phyloP scores from a whole-genome alignment of 2,113 vertebrate genomes.

The Panthera leo region DNA sequence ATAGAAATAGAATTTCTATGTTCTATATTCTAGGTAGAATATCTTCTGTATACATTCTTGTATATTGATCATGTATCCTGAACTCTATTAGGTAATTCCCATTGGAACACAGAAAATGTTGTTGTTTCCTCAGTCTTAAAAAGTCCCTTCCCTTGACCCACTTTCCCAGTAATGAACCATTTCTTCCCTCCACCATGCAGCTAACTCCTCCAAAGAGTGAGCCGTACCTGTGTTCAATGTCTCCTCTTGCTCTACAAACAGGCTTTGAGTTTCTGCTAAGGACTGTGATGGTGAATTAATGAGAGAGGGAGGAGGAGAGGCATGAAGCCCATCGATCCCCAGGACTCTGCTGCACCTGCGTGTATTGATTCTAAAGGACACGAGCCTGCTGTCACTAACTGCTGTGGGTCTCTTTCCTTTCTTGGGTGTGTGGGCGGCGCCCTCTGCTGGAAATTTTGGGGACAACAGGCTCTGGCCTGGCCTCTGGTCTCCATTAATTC shows the following conservation, averaged over 20 bases:
- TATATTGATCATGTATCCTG: neutral
- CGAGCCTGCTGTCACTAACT: neutral
- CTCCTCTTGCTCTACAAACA: neutral
- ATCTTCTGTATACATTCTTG: neutral
- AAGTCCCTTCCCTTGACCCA: neutral
- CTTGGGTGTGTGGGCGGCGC: neutral
- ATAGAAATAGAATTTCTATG: neutral
- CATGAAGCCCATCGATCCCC: neutral
- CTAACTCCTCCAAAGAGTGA: neutral
- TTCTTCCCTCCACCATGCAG: neutral
- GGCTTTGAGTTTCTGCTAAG: neutral
- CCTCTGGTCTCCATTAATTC: neutral
- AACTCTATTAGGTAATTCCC: neutral
- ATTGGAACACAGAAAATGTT: neutral
- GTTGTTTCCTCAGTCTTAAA: neutral
- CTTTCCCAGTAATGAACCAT: neutral
- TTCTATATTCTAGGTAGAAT: neutral
- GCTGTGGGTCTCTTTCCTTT: accelerated
- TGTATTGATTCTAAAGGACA: neutral
- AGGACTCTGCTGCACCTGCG: neutral
- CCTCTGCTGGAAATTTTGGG: neutral
- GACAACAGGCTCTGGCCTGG: neutral
- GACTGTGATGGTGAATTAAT: no score
- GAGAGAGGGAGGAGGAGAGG: neutral
- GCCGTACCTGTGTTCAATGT: neutral